Evolutionary conservation across 1,140 invertebrate species (phyloP), one percentile per base, ranked within the genome.

Genomic region (Drosophila arizonae): DNA sequence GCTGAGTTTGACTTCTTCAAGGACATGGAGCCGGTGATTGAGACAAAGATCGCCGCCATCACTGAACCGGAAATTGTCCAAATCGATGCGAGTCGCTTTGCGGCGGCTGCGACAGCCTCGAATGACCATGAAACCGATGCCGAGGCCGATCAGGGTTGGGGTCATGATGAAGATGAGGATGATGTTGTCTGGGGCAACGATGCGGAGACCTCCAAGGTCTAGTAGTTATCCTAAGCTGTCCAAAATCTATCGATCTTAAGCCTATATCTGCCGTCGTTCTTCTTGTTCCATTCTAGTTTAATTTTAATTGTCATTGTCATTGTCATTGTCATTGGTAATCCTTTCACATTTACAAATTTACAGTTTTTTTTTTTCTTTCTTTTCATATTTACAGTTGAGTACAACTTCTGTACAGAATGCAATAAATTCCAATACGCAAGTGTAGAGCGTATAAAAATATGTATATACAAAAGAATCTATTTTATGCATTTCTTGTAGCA

Each of bases 1-100:
- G 77, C 72, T 39, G 94, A 95, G 66, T 93, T 95, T 78, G 95
- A 97, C 84, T 96, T 96, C 76, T 97, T 97, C 79, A 95, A 95
- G 57, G 96, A 96, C 84, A 97, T 97, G 96, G 95, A 95, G 76
- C 96, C 96, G 6, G 93, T 96, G 5, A 96, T 97, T 77, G 93
- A 95, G 52, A 94, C 94, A 75, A 93, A 94, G 55, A 93, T 94
- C 73, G 51, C 33, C 72, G 51, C 33, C 9, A 55, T 9, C 33
- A 67, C 30, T 39, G 70, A 48, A 0, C 9, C 56, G 6, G 71
- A 81, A 9, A 2, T 46, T 4, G 57, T 90, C 2, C 51, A 71
- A 46, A 48, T 90, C 4, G 77, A 90, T 56, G 68, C 66, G 17
- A 81, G 66, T 57, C 82, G 90, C 11, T 91, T 91, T 74, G 86